Evolutionary conservation across 2,113 vertebrate genomes (phyloP).

Genomic region (Silurus glanis): DNA sequence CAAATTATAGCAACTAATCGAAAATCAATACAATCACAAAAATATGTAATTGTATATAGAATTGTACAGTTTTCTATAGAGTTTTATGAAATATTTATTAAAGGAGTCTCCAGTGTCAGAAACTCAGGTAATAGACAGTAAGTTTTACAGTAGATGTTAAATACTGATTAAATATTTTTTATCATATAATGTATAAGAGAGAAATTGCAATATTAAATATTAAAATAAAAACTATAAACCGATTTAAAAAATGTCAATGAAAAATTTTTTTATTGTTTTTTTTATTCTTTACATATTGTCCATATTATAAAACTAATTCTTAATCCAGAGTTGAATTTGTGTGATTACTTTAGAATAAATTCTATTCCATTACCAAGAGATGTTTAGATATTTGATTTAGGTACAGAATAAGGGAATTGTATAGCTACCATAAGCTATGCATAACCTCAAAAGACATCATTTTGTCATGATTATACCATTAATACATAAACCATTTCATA

Average conservation of each 20-base stretch:
- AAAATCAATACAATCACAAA: not conserved
- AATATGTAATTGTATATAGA: not conserved
- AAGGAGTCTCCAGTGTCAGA: not conserved
- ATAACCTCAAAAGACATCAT: not conserved
- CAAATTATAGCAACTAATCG: not conserved
- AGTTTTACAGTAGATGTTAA: not conserved
- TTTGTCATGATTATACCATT: not conserved
- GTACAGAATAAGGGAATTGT: not conserved
- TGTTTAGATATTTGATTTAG: not conserved
- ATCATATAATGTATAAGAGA: no score
- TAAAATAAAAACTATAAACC: not conserved
- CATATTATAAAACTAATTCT: not conserved
- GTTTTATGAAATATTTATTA: not conserved
- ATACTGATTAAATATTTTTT: no score
- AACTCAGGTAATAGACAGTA: not conserved
- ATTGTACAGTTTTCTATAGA: not conserved
- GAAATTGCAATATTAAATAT: not conserved
- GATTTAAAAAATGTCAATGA: not conserved
- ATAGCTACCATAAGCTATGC: not conserved
- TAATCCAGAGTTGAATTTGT: not conserved
- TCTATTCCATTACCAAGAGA: not conserved
- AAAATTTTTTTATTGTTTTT: no score
- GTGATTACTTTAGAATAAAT: not conserved
- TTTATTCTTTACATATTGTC: not conserved
- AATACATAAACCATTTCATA: not conserved